Evolutionary conservation across 2,797 vertebrate species (phyloP).

Genomic region (Oreortyx pictus): DNA sequence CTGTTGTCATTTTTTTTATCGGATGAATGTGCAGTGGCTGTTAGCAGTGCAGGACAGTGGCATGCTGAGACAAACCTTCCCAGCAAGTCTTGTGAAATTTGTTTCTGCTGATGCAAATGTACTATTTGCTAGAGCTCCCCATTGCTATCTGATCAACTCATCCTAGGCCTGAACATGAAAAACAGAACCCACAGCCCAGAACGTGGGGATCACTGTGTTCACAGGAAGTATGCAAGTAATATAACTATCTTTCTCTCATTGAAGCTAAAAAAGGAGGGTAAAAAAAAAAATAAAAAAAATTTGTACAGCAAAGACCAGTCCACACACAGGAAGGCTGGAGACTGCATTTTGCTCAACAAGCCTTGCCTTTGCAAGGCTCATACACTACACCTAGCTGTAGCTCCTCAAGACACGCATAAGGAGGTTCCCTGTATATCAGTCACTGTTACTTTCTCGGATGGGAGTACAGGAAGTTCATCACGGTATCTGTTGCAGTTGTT

Average conservation of each 20-base stretch:
- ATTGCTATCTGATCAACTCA: slow-evolving; percentile 66
- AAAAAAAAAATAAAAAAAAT: background rate
- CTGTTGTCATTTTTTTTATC: slow-evolving; percentile 10
- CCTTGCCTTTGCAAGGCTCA: background rate
- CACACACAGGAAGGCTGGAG: slow-evolving; percentile 33
- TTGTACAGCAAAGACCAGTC: background rate
- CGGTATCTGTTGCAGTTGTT: background rate
- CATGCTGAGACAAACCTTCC: slow-evolving; percentile 29
- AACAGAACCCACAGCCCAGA: slow-evolving; percentile 61
- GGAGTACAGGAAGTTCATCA: background rate
- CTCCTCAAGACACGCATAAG: background rate
- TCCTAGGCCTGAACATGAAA: slow-evolving; percentile 41
- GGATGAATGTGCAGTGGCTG: background rate
- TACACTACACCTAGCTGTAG: background rate
- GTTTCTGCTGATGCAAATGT: slow-evolving; percentile 60
- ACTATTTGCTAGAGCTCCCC: slow-evolving; percentile 34
- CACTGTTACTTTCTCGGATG: background rate
- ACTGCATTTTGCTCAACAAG: background rate
- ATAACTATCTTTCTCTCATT: slow-evolving; percentile 28
- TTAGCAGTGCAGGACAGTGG: background rate
- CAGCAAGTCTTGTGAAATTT: slow-evolving; percentile 50
- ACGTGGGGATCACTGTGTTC: slow-evolving; percentile 60
- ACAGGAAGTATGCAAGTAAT: slow-evolving; percentile 70
- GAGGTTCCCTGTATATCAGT: background rate
- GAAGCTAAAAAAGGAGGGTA: background rate